These are phyloP conservation scores for Gobionotothen gibberifrons DNA, from an alignment of 2,797 vertebrate genomes.

Conservation along the genomic window DNA sequence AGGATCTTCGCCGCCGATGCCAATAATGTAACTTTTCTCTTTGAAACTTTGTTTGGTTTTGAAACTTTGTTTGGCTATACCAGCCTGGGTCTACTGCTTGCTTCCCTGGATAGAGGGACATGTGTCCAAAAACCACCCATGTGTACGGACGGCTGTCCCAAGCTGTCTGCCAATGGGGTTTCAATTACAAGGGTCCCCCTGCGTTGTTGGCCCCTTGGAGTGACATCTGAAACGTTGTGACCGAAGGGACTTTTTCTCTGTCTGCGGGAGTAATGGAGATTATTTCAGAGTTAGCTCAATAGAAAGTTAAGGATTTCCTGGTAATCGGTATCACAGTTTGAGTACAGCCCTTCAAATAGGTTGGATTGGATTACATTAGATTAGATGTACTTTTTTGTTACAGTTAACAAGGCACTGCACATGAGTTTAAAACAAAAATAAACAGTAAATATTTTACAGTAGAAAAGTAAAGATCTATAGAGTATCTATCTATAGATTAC, in stretches of 20 bases:
- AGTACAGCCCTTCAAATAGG: no score
- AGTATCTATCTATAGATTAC: no score
- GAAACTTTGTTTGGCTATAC: conserved; percentile 35
- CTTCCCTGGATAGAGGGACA: conserved; percentile 16
- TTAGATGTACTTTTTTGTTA: no score
- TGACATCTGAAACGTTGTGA: conserved; percentile 43
- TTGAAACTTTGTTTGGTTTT: conserved; percentile 44
- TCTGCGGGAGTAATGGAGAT: not conserved
- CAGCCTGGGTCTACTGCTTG: conserved; percentile 27
- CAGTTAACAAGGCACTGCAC: no score
- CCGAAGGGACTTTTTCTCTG: conserved; percentile 4
- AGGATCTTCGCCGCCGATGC: conserved; percentile 87
- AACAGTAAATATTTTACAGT: no score
- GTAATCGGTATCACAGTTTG: not conserved
- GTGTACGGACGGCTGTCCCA: conserved; percentile 2
- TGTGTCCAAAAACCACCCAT: conserved; percentile 18
- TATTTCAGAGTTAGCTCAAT: not conserved
- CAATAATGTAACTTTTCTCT: conserved; percentile 78
- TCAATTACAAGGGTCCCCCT: conserved; percentile 15
- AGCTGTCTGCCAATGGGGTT: conserved; percentile 11
- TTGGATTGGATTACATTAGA: no score
- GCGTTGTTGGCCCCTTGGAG: not conserved
- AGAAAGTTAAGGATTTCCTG: not conserved
- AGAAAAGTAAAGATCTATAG: no score
- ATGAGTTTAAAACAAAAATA: no score